Evolutionary conservation across 2,888 invertebrate species (phyloP), one percentile per base, ranked within the genome.

Genomic region (Seira musarum): DNA sequence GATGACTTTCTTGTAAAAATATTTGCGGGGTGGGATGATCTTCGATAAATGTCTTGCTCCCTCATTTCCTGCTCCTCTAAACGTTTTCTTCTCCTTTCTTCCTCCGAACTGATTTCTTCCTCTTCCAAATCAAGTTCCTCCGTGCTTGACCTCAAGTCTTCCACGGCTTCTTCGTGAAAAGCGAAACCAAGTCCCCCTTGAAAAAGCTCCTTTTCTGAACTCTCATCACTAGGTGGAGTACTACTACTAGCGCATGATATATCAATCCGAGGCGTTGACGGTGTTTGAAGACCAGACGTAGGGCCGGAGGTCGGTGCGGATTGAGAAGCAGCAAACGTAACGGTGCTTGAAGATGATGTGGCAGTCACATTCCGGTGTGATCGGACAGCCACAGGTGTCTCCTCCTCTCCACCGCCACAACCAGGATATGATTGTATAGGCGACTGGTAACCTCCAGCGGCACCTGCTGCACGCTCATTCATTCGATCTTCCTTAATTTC

Each of bases 191-290:
- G 73, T 24, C 86, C 86, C 21, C 84, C 84, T 64, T 53, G 77
- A 88, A 94, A 93, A 85, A 95, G 92, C 84, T 95, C 95, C 88
- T 94, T 91, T 88, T 96, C 96, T 0, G 96, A 95, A 87, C 94
- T 94, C 87, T 95, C 95, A 66, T 94, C 92, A 87, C 94, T 95
- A 88, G 95, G 95, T 87, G 96, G 95, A 49, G 95, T 95, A 78
- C 95, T 95, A 25, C 95, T 95, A 88, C 95, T 95, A 3, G 96
- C 96, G 86, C 96, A 92, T 85, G 95, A 96, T 88, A 96, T 94
- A 90, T 96, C 96, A 87, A 96, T 96, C 87, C 96, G 92, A 22
- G 96, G 96, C 70, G 95, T 93, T 85, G 92, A 91, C 21, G 94
- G 93, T 64, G 94, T 92, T 86, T 91, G 91, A 60, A 91, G 88